Percentiles rank a stretch among this genome's conserved stretches.
phyloP scores from a whole-genome alignment of 2,113 vertebrate genomes.

The Hemichromis elongatus region DNA sequence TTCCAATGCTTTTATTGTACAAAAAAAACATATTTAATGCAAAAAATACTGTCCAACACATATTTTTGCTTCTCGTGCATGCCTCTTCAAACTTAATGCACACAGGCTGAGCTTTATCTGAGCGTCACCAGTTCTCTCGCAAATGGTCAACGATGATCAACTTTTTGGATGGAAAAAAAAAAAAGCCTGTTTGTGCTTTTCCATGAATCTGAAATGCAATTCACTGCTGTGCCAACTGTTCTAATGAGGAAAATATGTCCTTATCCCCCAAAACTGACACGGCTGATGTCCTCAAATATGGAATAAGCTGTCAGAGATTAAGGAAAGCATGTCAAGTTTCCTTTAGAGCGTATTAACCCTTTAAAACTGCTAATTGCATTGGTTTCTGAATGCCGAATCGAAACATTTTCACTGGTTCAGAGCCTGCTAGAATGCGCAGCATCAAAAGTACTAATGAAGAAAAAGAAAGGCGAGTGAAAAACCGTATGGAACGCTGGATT shows the following conservation, averaged over 20 bases:
- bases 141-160: not conserved
- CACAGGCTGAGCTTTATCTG: not conserved
- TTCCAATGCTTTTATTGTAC: not conserved
- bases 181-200: constrained; percentile 12
- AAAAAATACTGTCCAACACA: not conserved
- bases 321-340: constrained; percentile 19
- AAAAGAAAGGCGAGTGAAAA: not conserved
- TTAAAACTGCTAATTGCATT: not conserved
- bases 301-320: constrained; percentile 21
- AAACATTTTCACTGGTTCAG: not conserved
- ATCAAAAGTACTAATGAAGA: not conserved
- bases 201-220: constrained; percentile 22
- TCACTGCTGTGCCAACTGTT: constrained; percentile 9
- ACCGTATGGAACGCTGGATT: constrained; percentile 8
- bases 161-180: not conserved
- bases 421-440: not conserved
- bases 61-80: not conserved
- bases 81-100: not conserved
- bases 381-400: not conserved
- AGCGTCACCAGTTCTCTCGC: not conserved
- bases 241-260: constrained; percentile 50
- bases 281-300: constrained; percentile 12
- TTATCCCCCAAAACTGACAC: constrained; percentile 31
- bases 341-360: constrained; percentile 11
- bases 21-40: not conserved